Conservation (phyloP, 2,113 vertebrate genomes). For the Opisthocomus hoazin region DNA sequence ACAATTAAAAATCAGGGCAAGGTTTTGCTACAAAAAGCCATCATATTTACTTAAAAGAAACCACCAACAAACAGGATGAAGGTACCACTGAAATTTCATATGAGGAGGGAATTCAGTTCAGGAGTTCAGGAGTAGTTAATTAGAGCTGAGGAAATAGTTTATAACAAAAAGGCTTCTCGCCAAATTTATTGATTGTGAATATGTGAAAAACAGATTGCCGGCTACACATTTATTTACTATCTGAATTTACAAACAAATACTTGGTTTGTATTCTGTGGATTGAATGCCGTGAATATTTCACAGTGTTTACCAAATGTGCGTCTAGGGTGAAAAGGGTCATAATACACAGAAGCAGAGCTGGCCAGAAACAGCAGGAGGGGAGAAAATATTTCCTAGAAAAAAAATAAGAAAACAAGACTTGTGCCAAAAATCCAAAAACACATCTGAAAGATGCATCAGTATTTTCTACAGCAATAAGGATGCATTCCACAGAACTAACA, state of each 20-base stretch:
- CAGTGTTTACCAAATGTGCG: not conserved
- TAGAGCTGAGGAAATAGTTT: slow-evolving; percentile 57
- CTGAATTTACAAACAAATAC: not conserved
- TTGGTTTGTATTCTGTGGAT: not conserved
- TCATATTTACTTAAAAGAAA: slow-evolving; percentile 17
- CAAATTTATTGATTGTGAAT: not conserved
- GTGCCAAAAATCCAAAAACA: not conserved
- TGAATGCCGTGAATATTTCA: not conserved
- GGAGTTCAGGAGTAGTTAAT: slow-evolving; percentile 16
- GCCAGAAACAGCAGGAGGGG: not conserved
- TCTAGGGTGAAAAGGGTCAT: not conserved
- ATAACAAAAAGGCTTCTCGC: not conserved
- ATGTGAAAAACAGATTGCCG: not conserved
- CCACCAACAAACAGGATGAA: slow-evolving; percentile 25
- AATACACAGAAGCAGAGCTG: not conserved
- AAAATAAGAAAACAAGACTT: not conserved
- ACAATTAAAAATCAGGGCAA: not conserved
- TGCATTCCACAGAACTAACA: not conserved
- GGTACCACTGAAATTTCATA: not conserved
- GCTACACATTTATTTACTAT: not conserved
- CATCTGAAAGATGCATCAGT: not conserved
- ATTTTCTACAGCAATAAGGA: not conserved
- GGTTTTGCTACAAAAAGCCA: slow-evolving; percentile 2
- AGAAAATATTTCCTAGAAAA: not conserved
- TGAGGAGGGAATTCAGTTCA: not conserved